phyloP scores from a whole-genome alignment of 2,888 invertebrate genomes.

The Sericinus montela region DNA sequence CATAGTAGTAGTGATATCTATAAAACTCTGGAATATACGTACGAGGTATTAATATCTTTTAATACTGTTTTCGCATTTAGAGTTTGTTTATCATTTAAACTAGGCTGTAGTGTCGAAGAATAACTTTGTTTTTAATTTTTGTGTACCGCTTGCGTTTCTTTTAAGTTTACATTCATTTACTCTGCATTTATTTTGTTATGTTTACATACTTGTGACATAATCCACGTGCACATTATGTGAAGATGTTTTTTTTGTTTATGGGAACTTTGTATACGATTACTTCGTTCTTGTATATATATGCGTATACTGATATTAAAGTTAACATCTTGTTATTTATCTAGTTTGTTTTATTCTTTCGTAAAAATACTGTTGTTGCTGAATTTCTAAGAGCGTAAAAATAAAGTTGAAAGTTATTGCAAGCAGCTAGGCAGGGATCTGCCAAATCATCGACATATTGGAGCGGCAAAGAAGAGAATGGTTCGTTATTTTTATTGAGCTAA shows the following conservation, averaged over 20 bases:
- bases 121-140: constrained; percentile 24
- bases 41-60: too few relatives aligned
- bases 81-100: neutral
- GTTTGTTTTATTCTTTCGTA: constrained; percentile 33
- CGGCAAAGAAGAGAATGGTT: constrained; percentile 74
- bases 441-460: constrained; percentile 71
- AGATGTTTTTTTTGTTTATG: constrained; percentile 12
- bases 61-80: too few relatives aligned
- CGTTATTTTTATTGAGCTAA: constrained; percentile 42
- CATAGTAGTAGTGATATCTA: too few relatives aligned
- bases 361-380: neutral
- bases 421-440: constrained; percentile 73
- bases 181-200: constrained; percentile 52
- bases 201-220: constrained; percentile 25
- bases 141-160: constrained; percentile 28
- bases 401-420: constrained; percentile 70
- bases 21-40: too few relatives aligned
- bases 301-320: constrained; percentile 60
- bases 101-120: constrained; percentile 4
- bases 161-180: constrained; percentile 45
- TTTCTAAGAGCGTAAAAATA: constrained; percentile 27
- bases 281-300: constrained; percentile 40
- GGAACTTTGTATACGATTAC: constrained; percentile 15
- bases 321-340: constrained; percentile 38
- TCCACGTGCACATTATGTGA: constrained; percentile 22